A percentile compares a stretch with the other conserved stretches of the same genome.
Conservation (phyloP, 2,797 vertebrate genomes). For the Esox lucius region DNA sequence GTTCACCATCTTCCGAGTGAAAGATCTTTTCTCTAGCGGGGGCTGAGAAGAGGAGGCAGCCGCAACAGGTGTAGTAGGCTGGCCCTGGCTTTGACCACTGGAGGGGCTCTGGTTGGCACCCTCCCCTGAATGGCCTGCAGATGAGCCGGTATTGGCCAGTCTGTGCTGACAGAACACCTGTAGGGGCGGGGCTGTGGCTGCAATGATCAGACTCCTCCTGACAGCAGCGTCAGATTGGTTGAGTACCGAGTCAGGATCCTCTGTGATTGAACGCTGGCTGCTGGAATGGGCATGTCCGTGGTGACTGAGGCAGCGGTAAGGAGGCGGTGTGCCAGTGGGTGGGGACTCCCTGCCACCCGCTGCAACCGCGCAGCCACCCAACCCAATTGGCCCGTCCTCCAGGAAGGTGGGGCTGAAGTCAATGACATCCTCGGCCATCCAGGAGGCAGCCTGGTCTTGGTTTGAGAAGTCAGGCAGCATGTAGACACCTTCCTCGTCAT, state of each 20-base stretch:
- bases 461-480: constrained; percentile 68
- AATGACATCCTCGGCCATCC: constrained; percentile 71
- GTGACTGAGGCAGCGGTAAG: constrained; percentile 73
- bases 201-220: constrained; percentile 58
- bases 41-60: constrained; percentile 27
- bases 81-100: constrained; percentile 59
- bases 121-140: constrained; percentile 5
- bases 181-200: constrained; percentile 49
- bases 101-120: constrained; percentile 46
- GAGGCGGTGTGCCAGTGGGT: constrained; percentile 58
- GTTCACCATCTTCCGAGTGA: constrained; percentile 63
- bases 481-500: constrained; percentile 61
- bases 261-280: constrained; percentile 59
- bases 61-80: constrained; percentile 30
- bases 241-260: constrained; percentile 65
- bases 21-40: constrained; percentile 58
- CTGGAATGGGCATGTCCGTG: constrained; percentile 46
- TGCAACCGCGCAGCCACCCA: constrained; percentile 39
- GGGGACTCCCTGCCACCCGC: constrained; percentile 50
- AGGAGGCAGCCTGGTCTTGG: constrained; percentile 43
- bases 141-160: constrained; percentile 45
- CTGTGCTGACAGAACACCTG: constrained; percentile 63
- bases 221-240: constrained; percentile 62
- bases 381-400: constrained; percentile 61
- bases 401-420: constrained; percentile 75